These are phyloP conservation scores for Exephanes ischioxanthus DNA, from an alignment of 2,888 invertebrate genomes.

Conservation along the genomic window DNA sequence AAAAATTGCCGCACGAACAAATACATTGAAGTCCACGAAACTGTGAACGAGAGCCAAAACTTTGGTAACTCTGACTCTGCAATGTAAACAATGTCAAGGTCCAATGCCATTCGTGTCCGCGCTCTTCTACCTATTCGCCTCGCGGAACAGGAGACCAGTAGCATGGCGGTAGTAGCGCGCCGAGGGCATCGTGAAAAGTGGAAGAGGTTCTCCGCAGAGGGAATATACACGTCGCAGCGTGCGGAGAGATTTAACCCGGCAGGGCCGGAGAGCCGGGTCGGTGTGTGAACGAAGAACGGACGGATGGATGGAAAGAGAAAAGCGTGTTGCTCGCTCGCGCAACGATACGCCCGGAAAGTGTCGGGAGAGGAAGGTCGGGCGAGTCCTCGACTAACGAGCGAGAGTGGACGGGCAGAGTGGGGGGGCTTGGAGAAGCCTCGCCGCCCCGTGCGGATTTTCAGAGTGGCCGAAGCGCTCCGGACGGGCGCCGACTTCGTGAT, in stretches of 20 bases:
- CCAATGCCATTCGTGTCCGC: slow-evolving; percentile 72
- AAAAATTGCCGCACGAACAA: too few species aligned
- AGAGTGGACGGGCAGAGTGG: too few species aligned
- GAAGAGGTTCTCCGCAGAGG: slow-evolving; percentile 46
- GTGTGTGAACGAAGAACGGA: slow-evolving; percentile 17
- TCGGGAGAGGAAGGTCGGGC: slow-evolving; percentile 41
- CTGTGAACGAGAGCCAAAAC: background rate
- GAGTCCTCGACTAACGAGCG: slow-evolving; percentile 18
- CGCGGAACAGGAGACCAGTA: slow-evolving; percentile 83
- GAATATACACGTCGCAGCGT: slow-evolving; percentile 40
- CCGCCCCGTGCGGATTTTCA: too few species aligned
- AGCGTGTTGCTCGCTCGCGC: too few species aligned
- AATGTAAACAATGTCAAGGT: slow-evolving; percentile 9
- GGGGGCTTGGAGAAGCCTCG: too few species aligned
- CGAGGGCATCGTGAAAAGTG: slow-evolving; percentile 59
- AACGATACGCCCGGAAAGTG: too few species aligned
- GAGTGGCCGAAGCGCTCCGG: too few species aligned
- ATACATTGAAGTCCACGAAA: background rate
- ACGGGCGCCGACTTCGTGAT: too few species aligned
- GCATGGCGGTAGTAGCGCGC: slow-evolving; percentile 75
- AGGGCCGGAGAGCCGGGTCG: slow-evolving; percentile 25
- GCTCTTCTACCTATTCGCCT: slow-evolving; percentile 81
- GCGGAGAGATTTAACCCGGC: slow-evolving; percentile 9
- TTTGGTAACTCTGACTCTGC: background rate
- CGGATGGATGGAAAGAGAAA: too few species aligned